Percentiles rank a stretch among this genome's conserved stretches.
These are phyloP conservation scores for Pseudomyrmex sp. DNA, from an alignment of 1,140 invertebrate species.

Conservation along the genomic window DNA sequence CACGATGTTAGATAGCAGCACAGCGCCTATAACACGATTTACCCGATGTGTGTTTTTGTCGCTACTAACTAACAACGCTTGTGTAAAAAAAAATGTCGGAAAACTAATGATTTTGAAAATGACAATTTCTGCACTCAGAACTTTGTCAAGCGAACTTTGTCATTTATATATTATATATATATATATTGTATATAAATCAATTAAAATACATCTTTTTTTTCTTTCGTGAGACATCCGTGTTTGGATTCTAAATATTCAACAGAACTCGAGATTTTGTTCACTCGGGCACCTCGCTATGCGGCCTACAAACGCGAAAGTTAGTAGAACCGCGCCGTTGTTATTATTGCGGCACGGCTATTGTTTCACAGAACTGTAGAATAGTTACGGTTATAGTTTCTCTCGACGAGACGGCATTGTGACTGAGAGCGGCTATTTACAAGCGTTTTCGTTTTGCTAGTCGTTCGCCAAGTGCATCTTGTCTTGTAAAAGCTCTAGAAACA, in stretches of 20 bases:
- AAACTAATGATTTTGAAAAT: neutral
- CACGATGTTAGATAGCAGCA: neutral
- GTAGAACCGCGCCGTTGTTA: conserved; percentile 30
- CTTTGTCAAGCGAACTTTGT: neutral
- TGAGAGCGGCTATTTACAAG: conserved; percentile 43
- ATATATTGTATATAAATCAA: too few species aligned
- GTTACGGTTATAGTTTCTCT: conserved; percentile 52
- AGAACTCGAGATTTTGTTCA: neutral
- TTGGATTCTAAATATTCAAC: too few species aligned
- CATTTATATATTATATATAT: too few species aligned
- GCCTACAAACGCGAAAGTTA: conserved; percentile 20
- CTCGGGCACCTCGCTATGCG: neutral
- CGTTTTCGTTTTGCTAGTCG: conserved; percentile 37
- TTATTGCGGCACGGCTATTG: conserved; percentile 41
- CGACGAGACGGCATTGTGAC: conserved; percentile 41
- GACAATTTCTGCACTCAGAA: neutral
- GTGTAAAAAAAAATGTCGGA: neutral
- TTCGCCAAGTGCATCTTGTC: neutral
- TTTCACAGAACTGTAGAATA: conserved; percentile 35
- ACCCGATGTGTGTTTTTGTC: neutral
- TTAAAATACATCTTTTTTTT: too few species aligned
- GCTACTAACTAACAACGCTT: neutral
- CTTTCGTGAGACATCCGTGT: neutral
- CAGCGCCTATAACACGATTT: neutral
- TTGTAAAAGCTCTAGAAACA: conserved; percentile 27